Evolutionary conservation across 2,113 vertebrate species (phyloP), one percentile per base, ranked within the genome.

Genomic region (Melospiza georgiana): DNA sequence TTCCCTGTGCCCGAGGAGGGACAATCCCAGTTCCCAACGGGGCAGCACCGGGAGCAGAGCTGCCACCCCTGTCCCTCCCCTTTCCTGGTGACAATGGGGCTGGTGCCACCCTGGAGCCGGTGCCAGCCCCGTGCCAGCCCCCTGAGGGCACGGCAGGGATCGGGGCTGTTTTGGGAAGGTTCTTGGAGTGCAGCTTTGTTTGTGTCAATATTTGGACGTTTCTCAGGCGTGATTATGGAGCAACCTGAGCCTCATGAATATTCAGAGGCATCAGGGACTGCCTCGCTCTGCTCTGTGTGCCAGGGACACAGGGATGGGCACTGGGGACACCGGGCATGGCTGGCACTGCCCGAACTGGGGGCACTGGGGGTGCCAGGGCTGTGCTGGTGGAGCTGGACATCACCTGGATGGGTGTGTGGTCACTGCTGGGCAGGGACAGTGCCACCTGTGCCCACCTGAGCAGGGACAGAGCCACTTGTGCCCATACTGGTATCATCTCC

Each of bases 191-290:
- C 88, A 94, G 89, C 55, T 81, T 96, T 95, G 93, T 97, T 96
- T 95, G 96, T 79, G 94, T 95, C 63, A 97, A 96, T 97, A 94
- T 96, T 96, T 96, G 97, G 91, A 96, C 84, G 27, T 93, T 89
- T 87, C 94, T 94, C 91, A 81, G 89, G 77, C 54, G 7, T 89
- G 91, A 95, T 95, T 92, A 84, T 83, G 4, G 72, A 97, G 92
- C 90, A 92, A 91, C 93, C 90, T 90, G 95, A 90, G 59, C 93
- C 94, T 96, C 93, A 90, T 97, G 90, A 93, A 95, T 96, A 97
- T 95, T 94, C 95, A 96, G 87, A 76, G 80, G 57, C 61, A 79
- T 85, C 78, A 1, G 87, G 6, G 37, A 16, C 13, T 23, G 48
- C 79, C 73, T 89, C 69, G 84, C 87, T 78, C n/a, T 12, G 2